Evolutionary conservation across 2,797 vertebrate species (phyloP).

Genomic region (Poeciliopsis turneri): DNA sequence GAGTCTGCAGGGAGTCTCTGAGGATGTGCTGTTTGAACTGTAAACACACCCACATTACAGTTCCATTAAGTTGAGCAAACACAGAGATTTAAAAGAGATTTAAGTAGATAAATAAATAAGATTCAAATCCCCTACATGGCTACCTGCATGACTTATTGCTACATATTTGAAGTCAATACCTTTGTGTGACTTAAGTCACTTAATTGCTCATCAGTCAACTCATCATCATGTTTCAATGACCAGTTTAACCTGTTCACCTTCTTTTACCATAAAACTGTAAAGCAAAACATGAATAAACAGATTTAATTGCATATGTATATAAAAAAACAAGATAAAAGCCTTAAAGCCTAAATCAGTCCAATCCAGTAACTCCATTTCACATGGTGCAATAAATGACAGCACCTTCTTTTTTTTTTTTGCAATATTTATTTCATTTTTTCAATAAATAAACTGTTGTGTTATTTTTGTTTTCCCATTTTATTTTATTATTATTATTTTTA

Average conservation of each 20-base stretch:
- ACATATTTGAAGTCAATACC: not conserved
- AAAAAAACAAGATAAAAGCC: not conserved
- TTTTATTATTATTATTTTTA: not conserved
- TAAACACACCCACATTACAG: conserved; percentile 40
- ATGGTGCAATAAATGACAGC: not conserved
- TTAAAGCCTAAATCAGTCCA: not conserved
- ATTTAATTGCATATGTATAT: not conserved
- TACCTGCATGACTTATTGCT: conserved; percentile 11
- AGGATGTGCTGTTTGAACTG: conserved; percentile 27
- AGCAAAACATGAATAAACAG: not conserved
- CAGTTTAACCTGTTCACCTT: not conserved
- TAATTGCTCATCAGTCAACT: conserved; percentile 9
- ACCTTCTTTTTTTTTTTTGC: not conserved
- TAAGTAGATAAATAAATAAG: not conserved
- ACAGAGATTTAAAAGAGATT: conserved; percentile 13
- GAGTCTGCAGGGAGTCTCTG: conserved; percentile 56
- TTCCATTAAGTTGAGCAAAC: conserved; percentile 23
- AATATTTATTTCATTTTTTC: not conserved
- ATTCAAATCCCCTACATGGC: conserved; percentile 10
- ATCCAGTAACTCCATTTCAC: not conserved
- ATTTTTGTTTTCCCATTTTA: not conserved
- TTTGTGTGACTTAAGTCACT: conserved; percentile 2
- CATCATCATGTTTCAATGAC: conserved; percentile 2
- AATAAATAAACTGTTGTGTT: not conserved
- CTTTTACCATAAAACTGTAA: not conserved